Evolutionary conservation across 2,113 vertebrate species (phyloP), one percentile per base, ranked within the genome.

Genomic region (Arenaria interpres): DNA sequence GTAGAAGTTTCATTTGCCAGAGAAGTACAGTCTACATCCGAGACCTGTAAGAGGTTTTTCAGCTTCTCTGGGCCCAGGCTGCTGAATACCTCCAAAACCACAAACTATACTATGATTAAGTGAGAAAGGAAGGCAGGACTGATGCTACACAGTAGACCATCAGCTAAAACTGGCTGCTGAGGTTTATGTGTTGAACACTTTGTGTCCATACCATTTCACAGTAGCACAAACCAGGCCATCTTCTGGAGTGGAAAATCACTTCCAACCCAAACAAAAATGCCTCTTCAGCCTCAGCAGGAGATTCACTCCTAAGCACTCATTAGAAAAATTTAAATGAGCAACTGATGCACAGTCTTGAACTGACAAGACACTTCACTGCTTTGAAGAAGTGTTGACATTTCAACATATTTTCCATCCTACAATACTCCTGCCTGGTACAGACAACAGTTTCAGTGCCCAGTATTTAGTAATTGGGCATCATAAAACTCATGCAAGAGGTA

Each of bases 281-380:
- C 45, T 91, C 77, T 93, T 83, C 48, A 81, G 45, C 24, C 77
- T 60, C 89, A 92, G 89, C 84, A 94, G 86, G 84, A 95, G 73
- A 78, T 30, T 87, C 27, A 37, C 53, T 89, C 69, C 66, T 51
- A 87, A 57, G 57, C 48, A 51, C 87, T 96, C 74, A 91, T 85
- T 95, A 96, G 62, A 60, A 89, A 89, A 95, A 95, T 95, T 68
- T 56, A 88, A 76, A 89, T 89, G 89, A 93, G 62, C 89, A 91
- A 93, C 35, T 82, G 91, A 95, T 72, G 57, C 54, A 73, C 15
- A 63, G 60, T 32, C 77, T 87, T 89, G 51, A 96, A 68, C 57
- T 88, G 74, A 91, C 77, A 88, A 66, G 69, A 60, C 43, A 64
- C 39, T 92, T 83, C 63, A 74, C 54, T 90, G 83, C 50, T 92